These are phyloP conservation scores for Lophius americanus DNA, from an alignment of 2,797 vertebrate species.

Conservation along the genomic window DNA sequence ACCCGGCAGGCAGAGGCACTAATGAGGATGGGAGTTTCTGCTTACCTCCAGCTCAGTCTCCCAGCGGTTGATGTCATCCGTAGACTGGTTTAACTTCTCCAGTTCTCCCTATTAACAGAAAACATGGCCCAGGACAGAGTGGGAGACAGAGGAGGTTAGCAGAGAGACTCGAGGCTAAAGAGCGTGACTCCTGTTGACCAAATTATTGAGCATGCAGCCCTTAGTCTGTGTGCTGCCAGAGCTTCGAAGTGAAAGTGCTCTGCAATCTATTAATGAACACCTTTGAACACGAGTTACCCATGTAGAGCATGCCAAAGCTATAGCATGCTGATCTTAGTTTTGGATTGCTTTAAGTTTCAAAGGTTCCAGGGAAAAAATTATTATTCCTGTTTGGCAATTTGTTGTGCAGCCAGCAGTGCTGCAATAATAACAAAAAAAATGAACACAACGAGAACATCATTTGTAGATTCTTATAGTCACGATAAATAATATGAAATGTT, in stretches of 20 bases:
- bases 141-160: neutral
- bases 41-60: conserved; percentile 97
- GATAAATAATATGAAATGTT: no score
- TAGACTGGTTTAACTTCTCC: conserved; percentile 97
- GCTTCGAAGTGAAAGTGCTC: neutral
- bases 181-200: conserved; percentile 31
- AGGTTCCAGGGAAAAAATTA: no score
- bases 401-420: no score
- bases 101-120: conserved; percentile 89
- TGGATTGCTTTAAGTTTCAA: no score
- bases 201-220: conserved; percentile 30
- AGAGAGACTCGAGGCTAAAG: conserved; percentile 24
- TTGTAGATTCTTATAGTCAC: no score
- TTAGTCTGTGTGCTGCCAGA: neutral
- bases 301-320: no score
- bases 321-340: no score
- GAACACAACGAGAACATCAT: no score
- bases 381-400: no score
- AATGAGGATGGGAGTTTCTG: neutral
- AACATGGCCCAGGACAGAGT: conserved; percentile 29
- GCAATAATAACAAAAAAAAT: no score
- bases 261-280: neutral
- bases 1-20: conserved; percentile 10
- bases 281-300: neutral
- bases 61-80: conserved; percentile 95